These are phyloP conservation scores for Rhinoderma darwinii DNA, from an alignment of 2,113 vertebrate species.

Conservation along the genomic window DNA sequence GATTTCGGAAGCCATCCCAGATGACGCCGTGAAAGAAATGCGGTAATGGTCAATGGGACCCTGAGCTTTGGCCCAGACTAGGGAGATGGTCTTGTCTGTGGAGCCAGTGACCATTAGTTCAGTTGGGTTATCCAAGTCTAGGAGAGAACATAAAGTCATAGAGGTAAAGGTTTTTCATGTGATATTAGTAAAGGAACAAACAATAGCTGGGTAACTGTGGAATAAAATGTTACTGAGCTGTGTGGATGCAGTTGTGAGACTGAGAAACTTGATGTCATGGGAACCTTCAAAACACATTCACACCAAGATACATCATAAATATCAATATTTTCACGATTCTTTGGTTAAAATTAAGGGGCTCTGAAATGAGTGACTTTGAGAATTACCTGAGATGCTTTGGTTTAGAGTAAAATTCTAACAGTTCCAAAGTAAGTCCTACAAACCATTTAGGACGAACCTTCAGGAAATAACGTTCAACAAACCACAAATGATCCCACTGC, in stretches of 20 bases:
- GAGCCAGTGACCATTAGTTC: slow-evolving; percentile 90
- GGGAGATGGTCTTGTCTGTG: slow-evolving; percentile 89
- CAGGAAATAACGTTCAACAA: not conserved
- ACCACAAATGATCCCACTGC: not conserved
- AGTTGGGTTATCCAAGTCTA: slow-evolving; percentile 89
- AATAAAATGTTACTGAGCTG: not conserved
- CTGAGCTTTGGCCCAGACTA: slow-evolving; percentile 86
- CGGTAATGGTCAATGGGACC: slow-evolving; percentile 96
- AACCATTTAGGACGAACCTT: not conserved
- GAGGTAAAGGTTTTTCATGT: not conserved
- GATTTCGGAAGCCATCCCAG: slow-evolving; percentile 84
- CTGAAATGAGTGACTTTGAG: not conserved
- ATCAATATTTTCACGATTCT: too few relatives aligned
- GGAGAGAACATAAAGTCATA: not conserved
- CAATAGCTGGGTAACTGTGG: not conserved
- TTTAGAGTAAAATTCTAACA: not conserved
- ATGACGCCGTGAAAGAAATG: slow-evolving; percentile 87
- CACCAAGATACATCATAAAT: too few relatives aligned
- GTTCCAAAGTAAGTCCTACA: not conserved
- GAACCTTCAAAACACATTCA: not conserved
- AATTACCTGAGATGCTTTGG: not conserved
- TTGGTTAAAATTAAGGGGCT: too few relatives aligned
- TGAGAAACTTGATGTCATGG: not conserved
- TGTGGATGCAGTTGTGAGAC: not conserved
- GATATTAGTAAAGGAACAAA: not conserved